A percentile compares a stretch with the other conserved stretches of the same genome.
Conservation (phyloP, 2,113 vertebrate genomes). For the Poeciliopsis occidentalis region DNA sequence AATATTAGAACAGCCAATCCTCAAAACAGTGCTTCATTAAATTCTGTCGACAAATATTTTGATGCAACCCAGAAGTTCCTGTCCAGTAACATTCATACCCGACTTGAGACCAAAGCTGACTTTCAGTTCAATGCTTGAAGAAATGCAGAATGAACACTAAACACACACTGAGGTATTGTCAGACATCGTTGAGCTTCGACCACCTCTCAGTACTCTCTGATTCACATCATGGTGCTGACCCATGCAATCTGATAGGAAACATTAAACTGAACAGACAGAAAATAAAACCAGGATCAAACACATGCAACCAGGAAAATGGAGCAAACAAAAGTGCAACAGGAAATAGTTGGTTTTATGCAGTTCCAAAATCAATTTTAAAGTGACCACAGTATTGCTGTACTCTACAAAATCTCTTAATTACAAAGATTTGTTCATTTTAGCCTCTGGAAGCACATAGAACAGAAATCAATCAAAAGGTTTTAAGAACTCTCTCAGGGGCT, state of each 20-base stretch:
- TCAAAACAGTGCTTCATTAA: background rate
- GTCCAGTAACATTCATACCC: background rate
- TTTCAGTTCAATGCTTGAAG: background rate
- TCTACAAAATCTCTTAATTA: background rate
- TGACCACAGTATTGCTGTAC: background rate
- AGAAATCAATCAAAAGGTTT: background rate
- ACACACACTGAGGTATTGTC: background rate
- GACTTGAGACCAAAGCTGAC: background rate
- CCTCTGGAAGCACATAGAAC: background rate
- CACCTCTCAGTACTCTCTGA: background rate
- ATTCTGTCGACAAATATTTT: background rate
- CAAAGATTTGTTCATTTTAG: background rate
- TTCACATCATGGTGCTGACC: background rate
- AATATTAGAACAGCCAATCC: background rate
- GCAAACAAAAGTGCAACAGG: background rate
- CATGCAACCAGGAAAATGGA: background rate
- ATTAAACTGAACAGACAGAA: constrained; percentile 2
- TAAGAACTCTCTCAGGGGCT: background rate
- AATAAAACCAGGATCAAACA: background rate
- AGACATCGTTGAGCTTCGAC: background rate
- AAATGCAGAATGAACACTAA: background rate
- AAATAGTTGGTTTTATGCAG: background rate
- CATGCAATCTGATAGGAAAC: background rate
- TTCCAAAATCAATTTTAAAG: background rate
- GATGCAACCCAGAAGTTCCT: background rate